These are phyloP conservation scores for Brachyalestes nurse DNA, from an alignment of 2,797 vertebrate species.

Conservation along the genomic window DNA sequence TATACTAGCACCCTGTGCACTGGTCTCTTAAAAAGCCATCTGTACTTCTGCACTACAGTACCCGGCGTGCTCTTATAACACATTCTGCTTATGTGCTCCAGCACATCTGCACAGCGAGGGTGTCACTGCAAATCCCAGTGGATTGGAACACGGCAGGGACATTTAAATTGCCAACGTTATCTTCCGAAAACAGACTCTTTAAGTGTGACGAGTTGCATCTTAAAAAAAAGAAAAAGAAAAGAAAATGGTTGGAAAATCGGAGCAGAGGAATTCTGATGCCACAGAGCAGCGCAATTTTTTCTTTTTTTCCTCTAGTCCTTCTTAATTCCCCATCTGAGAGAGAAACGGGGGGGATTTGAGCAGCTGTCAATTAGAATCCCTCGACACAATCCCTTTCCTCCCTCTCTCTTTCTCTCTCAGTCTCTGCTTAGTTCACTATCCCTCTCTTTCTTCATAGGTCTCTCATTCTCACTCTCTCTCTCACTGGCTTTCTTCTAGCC, in stretches of 20 bases:
- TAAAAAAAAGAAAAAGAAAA: constrained; percentile 17
- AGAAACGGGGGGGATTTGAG: constrained; percentile 69
- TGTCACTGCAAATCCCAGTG: constrained; percentile 45
- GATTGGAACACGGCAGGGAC: constrained; percentile 30
- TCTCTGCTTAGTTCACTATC: not conserved
- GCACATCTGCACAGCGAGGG: constrained; percentile 29
- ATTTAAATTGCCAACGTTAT: constrained; percentile 50
- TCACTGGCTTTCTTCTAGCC: not conserved
- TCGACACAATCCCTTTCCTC: constrained; percentile 65
- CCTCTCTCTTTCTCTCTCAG: constrained; percentile 16
- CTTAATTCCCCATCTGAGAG: constrained; percentile 52
- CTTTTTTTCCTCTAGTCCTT: constrained; percentile 32
- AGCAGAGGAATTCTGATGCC: constrained; percentile 39
- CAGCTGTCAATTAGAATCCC: constrained; percentile 79
- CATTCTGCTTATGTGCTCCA: constrained; percentile 20
- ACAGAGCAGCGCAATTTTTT: constrained; percentile 26
- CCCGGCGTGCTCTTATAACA: not conserved
- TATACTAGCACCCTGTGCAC: not conserved
- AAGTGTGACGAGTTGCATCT: constrained; percentile 24
- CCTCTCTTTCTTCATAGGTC: not conserved
- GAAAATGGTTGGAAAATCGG: constrained; percentile 31
- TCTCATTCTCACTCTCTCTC: not conserved
- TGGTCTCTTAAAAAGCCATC: not conserved
- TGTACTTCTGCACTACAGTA: constrained; percentile 5
- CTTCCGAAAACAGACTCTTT: constrained; percentile 48